phyloP scores from a whole-genome alignment of 2,113 vertebrate genomes.

The Cephalopterus ornatus region DNA sequence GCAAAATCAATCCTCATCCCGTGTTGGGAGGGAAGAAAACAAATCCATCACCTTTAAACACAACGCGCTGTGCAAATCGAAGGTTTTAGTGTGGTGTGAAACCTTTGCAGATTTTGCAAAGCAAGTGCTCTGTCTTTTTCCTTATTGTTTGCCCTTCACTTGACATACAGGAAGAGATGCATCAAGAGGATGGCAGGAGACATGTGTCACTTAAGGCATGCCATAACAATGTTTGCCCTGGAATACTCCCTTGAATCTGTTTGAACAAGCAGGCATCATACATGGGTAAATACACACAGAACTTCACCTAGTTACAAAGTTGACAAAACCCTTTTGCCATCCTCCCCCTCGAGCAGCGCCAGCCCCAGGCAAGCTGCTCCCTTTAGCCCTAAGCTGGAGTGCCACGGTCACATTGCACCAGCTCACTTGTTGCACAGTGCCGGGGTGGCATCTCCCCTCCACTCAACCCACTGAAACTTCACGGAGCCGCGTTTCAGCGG shows the following conservation, averaged over 20 bases:
- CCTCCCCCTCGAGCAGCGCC: neutral
- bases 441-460: neutral
- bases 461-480: slow-evolving; percentile 26
- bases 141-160: slow-evolving; percentile 77
- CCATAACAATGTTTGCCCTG: slow-evolving; percentile 22
- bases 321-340: neutral
- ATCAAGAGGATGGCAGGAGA: slow-evolving; percentile 51
- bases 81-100: neutral
- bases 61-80: neutral
- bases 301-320: slow-evolving; percentile 66
- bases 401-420: neutral
- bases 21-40: neutral
- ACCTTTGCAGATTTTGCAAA: slow-evolving; percentile 33
- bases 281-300: neutral
- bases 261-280: slow-evolving; percentile 52
- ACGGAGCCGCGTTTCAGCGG: neutral
- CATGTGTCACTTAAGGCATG: slow-evolving; percentile 32
- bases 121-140: slow-evolving; percentile 46
- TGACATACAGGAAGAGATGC: slow-evolving; percentile 74
- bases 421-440: slow-evolving; percentile 73
- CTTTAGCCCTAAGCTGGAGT: neutral
- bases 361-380: neutral
- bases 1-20: slow-evolving; percentile 35
- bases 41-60: neutral
- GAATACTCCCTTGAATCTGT: slow-evolving; percentile 13